phyloP scores from a whole-genome alignment of 2,797 vertebrate genomes.

The Erpetoichthys calabaricus region DNA sequence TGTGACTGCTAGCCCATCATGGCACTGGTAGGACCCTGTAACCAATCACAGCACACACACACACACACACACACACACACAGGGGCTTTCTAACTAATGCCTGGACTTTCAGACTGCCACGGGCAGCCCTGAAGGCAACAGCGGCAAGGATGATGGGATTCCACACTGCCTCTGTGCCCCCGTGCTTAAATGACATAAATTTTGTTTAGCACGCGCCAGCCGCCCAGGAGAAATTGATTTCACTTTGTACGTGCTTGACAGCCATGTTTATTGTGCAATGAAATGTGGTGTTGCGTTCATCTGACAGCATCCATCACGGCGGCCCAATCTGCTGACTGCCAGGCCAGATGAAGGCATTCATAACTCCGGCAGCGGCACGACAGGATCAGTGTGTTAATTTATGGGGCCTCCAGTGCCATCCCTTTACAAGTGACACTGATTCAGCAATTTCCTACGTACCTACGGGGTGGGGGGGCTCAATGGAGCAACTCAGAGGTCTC shows the following conservation, averaged over 20 bases:
- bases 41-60: too few relatives aligned
- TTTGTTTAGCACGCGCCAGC: constrained; percentile 97
- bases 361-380: constrained; percentile 81
- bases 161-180: constrained; percentile 69
- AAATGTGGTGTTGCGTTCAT: constrained; percentile 89
- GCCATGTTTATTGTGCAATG: constrained; percentile 98
- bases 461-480: too few relatives aligned
- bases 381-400: constrained; percentile 79
- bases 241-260: constrained; percentile 96
- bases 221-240: constrained; percentile 98
- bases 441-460: constrained; percentile 59
- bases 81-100: too few relatives aligned
- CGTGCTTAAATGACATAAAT: constrained; percentile 85
- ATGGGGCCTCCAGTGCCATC: constrained; percentile 73
- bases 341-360: constrained; percentile 98
- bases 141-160: constrained; percentile 62
- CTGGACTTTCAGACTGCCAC: too few relatives aligned
- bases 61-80: too few relatives aligned
- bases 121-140: constrained; percentile 4
- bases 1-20: too few relatives aligned
- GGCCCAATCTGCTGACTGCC: constrained; percentile 92
- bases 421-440: constrained; percentile 91
- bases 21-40: too few relatives aligned
- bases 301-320: constrained; percentile 97
- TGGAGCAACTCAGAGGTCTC: too few relatives aligned